phyloP scores from a whole-genome alignment of 2,113 vertebrate species.

The Amazona vittata region DNA sequence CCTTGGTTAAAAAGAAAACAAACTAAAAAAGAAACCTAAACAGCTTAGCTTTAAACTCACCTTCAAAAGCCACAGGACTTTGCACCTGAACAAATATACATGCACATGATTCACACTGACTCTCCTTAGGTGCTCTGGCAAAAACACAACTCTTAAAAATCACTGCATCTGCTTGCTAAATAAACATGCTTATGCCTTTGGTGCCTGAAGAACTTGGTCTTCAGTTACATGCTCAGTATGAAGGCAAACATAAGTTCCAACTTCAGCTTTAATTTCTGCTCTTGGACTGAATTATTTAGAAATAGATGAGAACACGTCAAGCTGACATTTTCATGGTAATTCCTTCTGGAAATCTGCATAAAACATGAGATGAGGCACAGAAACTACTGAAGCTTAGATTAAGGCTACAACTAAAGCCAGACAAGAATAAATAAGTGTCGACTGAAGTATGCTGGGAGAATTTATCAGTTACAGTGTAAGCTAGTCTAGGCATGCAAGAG shows the following conservation, averaged over 20 bases:
- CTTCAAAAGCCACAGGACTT: neutral
- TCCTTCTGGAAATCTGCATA: neutral
- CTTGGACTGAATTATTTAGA: neutral
- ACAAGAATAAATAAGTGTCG: neutral
- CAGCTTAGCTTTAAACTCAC: conserved; percentile 2
- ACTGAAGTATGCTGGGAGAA: neutral
- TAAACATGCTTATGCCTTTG: neutral
- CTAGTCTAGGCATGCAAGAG: neutral
- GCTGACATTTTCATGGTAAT: neutral
- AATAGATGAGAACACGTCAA: neutral
- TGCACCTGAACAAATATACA: neutral
- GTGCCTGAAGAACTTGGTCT: neutral
- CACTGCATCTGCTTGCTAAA: neutral
- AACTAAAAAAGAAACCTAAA: neutral
- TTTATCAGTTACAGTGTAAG: neutral
- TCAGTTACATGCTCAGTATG: neutral
- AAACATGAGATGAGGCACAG: neutral
- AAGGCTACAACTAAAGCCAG: neutral
- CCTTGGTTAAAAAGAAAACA: neutral
- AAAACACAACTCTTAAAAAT: neutral
- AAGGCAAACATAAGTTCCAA: neutral
- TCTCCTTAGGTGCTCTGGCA: neutral
- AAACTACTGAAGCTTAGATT: neutral
- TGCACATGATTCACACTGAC: neutral
- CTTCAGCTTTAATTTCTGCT: neutral